These are phyloP conservation scores for Phyllostomus discolor DNA, from an alignment of 2,113 vertebrate genomes.

Conservation along the genomic window DNA sequence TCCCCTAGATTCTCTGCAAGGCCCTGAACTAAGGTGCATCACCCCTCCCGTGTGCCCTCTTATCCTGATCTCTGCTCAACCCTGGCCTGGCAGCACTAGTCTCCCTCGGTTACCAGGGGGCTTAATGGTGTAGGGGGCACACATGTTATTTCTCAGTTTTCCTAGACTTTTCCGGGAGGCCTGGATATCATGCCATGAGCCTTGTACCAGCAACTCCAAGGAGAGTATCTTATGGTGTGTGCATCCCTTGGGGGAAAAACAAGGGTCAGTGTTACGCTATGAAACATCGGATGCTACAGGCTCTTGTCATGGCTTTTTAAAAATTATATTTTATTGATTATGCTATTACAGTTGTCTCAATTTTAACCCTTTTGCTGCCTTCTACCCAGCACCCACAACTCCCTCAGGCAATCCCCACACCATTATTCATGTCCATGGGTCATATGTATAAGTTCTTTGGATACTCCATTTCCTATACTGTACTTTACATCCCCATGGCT, in stretches of 20 bases:
- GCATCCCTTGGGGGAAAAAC: conserved; percentile 9
- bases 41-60: neutral
- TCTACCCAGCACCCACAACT: no score
- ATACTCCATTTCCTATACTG: no score
- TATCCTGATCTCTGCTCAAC: neutral
- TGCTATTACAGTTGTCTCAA: no score
- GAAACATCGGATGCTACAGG: conserved; percentile 40
- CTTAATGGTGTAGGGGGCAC: neutral
- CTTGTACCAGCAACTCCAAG: neutral
- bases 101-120: neutral
- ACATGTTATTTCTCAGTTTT: neutral
- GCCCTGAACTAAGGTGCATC: neutral
- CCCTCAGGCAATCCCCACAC: no score
- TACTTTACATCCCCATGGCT: no score
- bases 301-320: neutral
- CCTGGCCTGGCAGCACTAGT: neutral
- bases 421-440: no score
- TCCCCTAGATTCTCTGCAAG: neutral
- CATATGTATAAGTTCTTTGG: no score
- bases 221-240: neutral
- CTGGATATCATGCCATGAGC: neutral
- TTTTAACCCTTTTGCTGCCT: no score
- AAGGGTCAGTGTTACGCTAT: neutral
- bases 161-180: neutral
- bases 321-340: no score